Percentiles rank a stretch among this genome's conserved stretches.
phyloP scores from a whole-genome alignment of 2,888 invertebrate genomes.

The Megalurothrips usitatus region DNA sequence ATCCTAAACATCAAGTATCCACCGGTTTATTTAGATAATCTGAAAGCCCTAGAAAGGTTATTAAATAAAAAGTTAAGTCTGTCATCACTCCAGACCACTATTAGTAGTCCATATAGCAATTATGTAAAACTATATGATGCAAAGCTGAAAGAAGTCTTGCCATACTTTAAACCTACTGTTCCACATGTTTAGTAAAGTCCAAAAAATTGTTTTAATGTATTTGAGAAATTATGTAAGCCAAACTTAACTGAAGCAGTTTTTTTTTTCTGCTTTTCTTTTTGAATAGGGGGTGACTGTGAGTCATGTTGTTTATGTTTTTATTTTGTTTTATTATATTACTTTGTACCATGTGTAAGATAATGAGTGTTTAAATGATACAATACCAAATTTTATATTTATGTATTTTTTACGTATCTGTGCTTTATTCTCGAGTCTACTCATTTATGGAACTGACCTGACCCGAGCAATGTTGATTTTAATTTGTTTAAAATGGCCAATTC shows the following conservation, averaged over 20 bases:
- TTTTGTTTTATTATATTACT: not conserved
- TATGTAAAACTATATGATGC: slow-evolving; percentile 12
- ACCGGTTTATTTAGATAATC: slow-evolving; percentile 5
- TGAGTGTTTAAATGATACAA: not conserved
- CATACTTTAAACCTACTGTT: not conserved
- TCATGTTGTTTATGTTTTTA: not conserved
- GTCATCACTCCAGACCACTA: not conserved
- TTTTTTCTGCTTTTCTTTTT: too few species aligned
- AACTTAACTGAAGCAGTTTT: too few species aligned
- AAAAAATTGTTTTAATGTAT: too few species aligned
- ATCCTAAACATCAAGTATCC: not conserved
- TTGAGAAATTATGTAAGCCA: too few species aligned
- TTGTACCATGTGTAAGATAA: not conserved
- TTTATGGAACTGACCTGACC: too few species aligned
- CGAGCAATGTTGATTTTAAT: too few species aligned
- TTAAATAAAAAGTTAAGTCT: not conserved
- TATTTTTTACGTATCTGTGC: not conserved
- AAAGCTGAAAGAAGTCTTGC: not conserved
- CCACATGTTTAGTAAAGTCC: not conserved
- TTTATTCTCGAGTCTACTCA: too few species aligned
- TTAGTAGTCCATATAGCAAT: slow-evolving; percentile 10
- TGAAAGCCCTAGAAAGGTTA: not conserved
- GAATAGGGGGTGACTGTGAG: too few species aligned
- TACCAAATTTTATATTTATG: not conserved
- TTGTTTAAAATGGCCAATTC: too few species aligned